Percentiles rank a stretch among this genome's conserved stretches.
Evolutionary conservation across 2,888 invertebrate genomes (phyloP).

Genomic region (Schrankia costaestrigalis): DNA sequence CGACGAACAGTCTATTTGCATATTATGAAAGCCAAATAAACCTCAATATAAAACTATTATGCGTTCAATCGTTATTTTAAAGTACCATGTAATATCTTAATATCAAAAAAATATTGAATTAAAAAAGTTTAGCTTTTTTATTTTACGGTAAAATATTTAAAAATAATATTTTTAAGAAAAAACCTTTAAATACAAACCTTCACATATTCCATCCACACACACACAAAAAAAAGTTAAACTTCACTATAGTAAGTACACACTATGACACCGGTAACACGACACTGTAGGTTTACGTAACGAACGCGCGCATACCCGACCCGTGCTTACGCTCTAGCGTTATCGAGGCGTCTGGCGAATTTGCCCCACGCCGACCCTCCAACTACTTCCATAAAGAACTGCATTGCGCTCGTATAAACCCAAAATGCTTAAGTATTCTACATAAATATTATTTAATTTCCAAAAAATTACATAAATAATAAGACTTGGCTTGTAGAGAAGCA

Average conservation of each 20-base stretch:
- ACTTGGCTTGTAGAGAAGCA: conserved; percentile 2
- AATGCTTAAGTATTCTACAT: no score
- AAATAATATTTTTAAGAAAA: conserved; percentile 9
- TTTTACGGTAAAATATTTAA: conserved; percentile 5
- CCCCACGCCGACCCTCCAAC: conserved; percentile 45
- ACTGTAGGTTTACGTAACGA: conserved; percentile 48
- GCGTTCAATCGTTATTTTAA: no score
- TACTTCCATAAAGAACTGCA: conserved; percentile 67
- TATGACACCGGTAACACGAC: conserved; percentile 24
- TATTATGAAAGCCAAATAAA: conserved; percentile 39
- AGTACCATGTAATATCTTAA: conserved; percentile 25
- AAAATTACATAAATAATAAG: no score
- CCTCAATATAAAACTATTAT: conserved; percentile 19
- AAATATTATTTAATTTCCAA: no score
- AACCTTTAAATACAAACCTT: conserved; percentile 48
- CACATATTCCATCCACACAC: conserved; percentile 40
- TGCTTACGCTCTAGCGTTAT: conserved; percentile 64
- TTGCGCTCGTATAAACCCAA: conserved; percentile 55
- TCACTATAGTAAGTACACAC: conserved; percentile 30
- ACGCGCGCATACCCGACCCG: conserved; percentile 42
- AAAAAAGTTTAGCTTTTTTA: conserved; percentile 18
- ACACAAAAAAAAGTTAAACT: conserved; percentile 31
- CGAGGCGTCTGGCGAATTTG: conserved; percentile 62
- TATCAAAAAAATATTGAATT: conserved; percentile 7
- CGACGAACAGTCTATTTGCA: no score